phyloP scores from a whole-genome alignment of 2,797 vertebrate species.

The Paramormyrops hopkinsi region DNA sequence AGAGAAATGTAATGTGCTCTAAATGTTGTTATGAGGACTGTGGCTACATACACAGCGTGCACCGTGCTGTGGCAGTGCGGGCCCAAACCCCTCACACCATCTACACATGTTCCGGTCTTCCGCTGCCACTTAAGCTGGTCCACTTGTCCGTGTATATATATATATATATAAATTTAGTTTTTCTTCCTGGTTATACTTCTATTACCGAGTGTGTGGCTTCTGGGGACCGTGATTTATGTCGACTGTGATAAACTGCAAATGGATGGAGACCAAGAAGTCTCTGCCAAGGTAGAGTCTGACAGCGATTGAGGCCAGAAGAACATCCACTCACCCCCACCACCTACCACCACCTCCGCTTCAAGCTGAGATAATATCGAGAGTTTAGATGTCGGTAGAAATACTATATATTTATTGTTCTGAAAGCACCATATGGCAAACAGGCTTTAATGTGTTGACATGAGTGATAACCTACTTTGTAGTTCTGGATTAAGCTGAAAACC shows the following conservation, averaged over 20 bases:
- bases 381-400: slow-evolving; percentile 65
- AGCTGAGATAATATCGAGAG: slow-evolving; percentile 56
- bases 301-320: slow-evolving; percentile 50
- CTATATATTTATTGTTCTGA: slow-evolving; percentile 64
- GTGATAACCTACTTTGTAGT: slow-evolving; percentile 62
- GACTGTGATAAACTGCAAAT: slow-evolving; percentile 57
- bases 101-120: slow-evolving; percentile 33
- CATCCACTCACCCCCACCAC: slow-evolving; percentile 19
- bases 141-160: slow-evolving; percentile 22
- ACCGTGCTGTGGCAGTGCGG: background rate
- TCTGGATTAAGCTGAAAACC: slow-evolving; percentile 62
- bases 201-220: slow-evolving; percentile 32
- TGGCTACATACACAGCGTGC: background rate
- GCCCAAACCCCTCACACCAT: slow-evolving; percentile 13
- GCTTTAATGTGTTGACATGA: slow-evolving; percentile 63
- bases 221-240: slow-evolving; percentile 50
- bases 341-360: slow-evolving; percentile 22
- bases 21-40: background rate
- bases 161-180: background rate
- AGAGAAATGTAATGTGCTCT: background rate
- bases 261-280: slow-evolving; percentile 54
- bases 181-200: slow-evolving; percentile 27
- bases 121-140: slow-evolving; percentile 32
- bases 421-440: slow-evolving; percentile 66
- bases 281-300: slow-evolving; percentile 48